Evolutionary conservation across 2,888 invertebrate genomes (phyloP).

Genomic region (Dynastes hyllus): DNA sequence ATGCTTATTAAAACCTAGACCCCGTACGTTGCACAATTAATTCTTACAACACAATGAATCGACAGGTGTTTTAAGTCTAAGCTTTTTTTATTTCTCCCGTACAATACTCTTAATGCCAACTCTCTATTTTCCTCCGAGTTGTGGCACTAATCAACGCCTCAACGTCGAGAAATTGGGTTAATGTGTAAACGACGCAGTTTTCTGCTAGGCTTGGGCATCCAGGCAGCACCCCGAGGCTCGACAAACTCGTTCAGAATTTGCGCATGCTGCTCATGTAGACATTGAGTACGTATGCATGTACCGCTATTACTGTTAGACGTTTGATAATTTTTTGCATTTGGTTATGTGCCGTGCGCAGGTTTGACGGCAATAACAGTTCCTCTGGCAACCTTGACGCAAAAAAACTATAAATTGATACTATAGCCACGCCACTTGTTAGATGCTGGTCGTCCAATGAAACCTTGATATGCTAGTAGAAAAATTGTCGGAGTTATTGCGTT

Average conservation of each 20-base stretch:
- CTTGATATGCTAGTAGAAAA: slow-evolving; percentile 19
- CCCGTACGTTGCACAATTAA: slow-evolving; percentile 3
- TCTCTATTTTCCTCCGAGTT: slow-evolving; percentile 4
- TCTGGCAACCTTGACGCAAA: slow-evolving; percentile 56
- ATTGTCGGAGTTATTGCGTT: neutral
- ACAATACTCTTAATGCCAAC: slow-evolving; percentile 1
- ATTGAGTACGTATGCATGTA: too few relatives aligned
- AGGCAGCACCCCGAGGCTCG: neutral
- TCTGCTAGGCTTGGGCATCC: neutral
- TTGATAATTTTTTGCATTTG: slow-evolving; percentile 13
- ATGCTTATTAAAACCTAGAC: neutral
- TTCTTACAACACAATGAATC: neutral
- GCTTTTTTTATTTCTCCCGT: neutral
- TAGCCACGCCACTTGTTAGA: neutral
- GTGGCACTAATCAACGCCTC: neutral
- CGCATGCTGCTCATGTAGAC: neutral
- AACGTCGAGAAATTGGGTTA: slow-evolving; percentile 10
- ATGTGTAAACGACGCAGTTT: slow-evolving; percentile 6
- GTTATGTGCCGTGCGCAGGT: too few relatives aligned
- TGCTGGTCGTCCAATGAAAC: neutral
- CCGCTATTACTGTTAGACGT: neutral
- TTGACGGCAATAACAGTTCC: slow-evolving; percentile 52
- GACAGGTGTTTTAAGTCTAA: slow-evolving; percentile 3
- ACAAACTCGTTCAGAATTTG: slow-evolving; percentile 9
- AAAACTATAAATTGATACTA: neutral